Evolutionary conservation across 1,140 invertebrate species (phyloP).

Genomic region (Lordiphosa mommai): DNA sequence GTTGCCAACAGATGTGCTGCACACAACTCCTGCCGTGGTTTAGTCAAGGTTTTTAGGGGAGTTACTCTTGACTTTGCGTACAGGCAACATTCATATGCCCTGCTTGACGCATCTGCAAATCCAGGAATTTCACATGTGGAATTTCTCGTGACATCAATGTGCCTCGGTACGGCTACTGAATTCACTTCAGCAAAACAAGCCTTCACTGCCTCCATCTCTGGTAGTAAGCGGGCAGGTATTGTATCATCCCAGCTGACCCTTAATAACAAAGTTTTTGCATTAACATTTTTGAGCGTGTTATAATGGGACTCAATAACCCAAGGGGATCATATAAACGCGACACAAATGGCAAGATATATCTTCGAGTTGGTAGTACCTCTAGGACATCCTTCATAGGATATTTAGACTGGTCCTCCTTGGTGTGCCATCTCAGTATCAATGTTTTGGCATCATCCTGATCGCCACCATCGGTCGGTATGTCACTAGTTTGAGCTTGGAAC

Average conservation of each 20-base stretch:
- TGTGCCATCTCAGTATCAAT: too few species aligned
- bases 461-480: too few species aligned
- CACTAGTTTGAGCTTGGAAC: too few species aligned
- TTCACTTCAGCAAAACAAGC: neutral
- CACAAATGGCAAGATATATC: slow-evolving; percentile 50
- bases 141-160: neutral
- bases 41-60: slow-evolving; percentile 32
- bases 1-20: slow-evolving; percentile 12
- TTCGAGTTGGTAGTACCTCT: slow-evolving; percentile 38
- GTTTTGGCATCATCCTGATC: too few species aligned
- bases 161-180: neutral
- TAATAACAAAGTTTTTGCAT: slow-evolving; percentile 73
- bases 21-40: slow-evolving; percentile 58
- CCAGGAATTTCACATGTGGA: neutral
- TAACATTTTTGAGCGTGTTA: slow-evolving; percentile 69
- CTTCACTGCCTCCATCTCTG: too few species aligned
- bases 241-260: slow-evolving; percentile 62
- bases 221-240: neutral
- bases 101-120: neutral
- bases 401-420: too few species aligned
- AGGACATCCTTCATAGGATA: neutral
- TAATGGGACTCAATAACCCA: slow-evolving; percentile 67
- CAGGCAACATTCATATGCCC: slow-evolving; percentile 3
- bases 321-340: slow-evolving; percentile 57
- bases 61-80: slow-evolving; percentile 3